These are phyloP conservation scores for Rhinoraja longicauda DNA, from an alignment of 2,797 vertebrate species.

Conservation along the genomic window DNA sequence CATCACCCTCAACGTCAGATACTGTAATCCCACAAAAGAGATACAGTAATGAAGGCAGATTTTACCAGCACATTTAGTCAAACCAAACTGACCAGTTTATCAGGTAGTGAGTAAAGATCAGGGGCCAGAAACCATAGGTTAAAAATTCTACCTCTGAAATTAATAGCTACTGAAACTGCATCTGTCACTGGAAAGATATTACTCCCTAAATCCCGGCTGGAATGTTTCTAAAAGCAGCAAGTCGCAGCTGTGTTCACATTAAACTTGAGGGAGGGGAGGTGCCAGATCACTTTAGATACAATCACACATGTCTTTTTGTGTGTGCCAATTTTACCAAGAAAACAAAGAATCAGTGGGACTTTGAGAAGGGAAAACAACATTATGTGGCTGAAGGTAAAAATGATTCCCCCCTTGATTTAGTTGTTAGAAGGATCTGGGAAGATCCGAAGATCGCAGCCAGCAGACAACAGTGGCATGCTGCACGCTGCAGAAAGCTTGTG, in stretches of 20 bases:
- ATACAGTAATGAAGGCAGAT: too few relatives aligned
- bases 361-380: background rate
- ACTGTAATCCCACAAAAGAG: background rate
- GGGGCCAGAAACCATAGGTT: slow-evolving; percentile 44
- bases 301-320: slow-evolving; percentile 46
- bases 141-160: slow-evolving; percentile 50
- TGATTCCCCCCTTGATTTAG: background rate
- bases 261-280: slow-evolving; percentile 49
- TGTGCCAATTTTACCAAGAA: background rate
- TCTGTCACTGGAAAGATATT: slow-evolving; percentile 44
- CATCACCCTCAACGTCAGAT: background rate
- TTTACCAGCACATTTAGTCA: background rate
- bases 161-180: slow-evolving; percentile 51
- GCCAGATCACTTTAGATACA: slow-evolving; percentile 45
- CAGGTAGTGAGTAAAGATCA: too few relatives aligned
- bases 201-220: slow-evolving; percentile 54
- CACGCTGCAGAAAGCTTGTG: slow-evolving; percentile 60
- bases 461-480: slow-evolving; percentile 59
- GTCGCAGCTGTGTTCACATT: slow-evolving; percentile 54
- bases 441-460: background rate
- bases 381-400: background rate
- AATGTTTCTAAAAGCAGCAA: slow-evolving; percentile 50
- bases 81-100: too few relatives aligned
- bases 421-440: background rate
- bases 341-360: background rate